These are phyloP conservation scores for Limnephilus marmoratus DNA, from an alignment of 2,888 invertebrate genomes.

Conservation along the genomic window DNA sequence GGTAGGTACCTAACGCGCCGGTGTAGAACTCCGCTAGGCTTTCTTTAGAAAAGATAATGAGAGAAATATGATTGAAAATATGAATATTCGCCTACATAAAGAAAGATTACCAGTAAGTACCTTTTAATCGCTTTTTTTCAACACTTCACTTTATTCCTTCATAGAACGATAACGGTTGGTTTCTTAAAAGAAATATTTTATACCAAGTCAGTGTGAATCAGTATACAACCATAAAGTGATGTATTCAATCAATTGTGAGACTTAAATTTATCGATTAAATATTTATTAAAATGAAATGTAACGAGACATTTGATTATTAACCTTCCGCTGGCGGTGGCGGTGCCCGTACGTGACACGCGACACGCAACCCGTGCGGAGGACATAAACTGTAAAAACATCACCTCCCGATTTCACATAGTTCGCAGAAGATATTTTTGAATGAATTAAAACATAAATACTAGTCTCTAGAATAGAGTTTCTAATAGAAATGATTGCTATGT, in stretches of 20 bases:
- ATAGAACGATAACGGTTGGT: conserved; percentile 45
- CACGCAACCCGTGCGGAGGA: conserved; percentile 2
- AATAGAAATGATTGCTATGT: conserved; percentile 42
- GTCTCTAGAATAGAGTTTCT: conserved; percentile 50
- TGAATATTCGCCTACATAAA: conserved; percentile 51
- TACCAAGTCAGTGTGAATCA: conserved; percentile 59
- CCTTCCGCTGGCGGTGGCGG: background rate
- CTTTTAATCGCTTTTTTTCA: conserved; percentile 60
- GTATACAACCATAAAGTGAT: conserved; percentile 55
- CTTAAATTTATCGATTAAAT: conserved; percentile 58
- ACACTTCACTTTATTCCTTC: conserved; percentile 60
- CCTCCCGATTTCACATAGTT: conserved; percentile 54
- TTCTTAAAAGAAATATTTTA: conserved; percentile 62
- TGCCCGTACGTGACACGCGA: background rate
- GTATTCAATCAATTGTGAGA: conserved; percentile 65
- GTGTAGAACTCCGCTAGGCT: conserved; percentile 64
- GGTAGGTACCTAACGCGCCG: conserved; percentile 60
- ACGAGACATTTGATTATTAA: conserved; percentile 48
- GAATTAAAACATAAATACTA: conserved; percentile 46
- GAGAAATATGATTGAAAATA: conserved; percentile 51
- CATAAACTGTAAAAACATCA: conserved; percentile 42
- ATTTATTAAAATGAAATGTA: conserved; percentile 51
- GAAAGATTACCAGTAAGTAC: conserved; percentile 58
- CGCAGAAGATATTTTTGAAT: conserved; percentile 62
- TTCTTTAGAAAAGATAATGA: conserved; percentile 54